A percentile compares a stretch with the other conserved stretches of the same genome.
Conservation (phyloP, 2,888 invertebrate species). For the Luffia ferchaultella region DNA sequence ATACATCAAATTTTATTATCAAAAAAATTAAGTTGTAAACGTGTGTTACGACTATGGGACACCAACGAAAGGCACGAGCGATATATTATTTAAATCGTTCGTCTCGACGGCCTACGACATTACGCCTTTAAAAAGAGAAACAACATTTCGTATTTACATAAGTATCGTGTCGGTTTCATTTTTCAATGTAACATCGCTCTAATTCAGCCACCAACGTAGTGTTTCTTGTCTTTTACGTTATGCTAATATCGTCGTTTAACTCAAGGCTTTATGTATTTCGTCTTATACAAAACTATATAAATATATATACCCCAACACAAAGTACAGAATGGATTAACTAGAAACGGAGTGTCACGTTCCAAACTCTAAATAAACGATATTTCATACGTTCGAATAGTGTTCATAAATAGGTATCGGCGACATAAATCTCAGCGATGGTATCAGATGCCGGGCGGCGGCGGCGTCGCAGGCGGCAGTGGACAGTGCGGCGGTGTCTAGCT, state of each 20-base stretch:
- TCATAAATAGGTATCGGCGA: conserved; percentile 3
- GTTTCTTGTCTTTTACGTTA: too few species aligned
- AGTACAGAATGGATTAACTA: too few species aligned
- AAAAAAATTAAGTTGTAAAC: neutral
- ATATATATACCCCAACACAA: too few species aligned
- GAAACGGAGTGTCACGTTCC: too few species aligned
- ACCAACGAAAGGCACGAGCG: neutral
- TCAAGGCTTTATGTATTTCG: too few species aligned
- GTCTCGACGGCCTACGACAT: neutral
- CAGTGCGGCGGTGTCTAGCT: conserved; percentile 5
- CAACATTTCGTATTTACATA: neutral
- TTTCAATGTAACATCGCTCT: neutral
- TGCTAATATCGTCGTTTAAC: too few species aligned
- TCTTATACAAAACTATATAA: too few species aligned
- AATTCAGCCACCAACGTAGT: neutral
- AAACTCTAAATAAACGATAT: too few species aligned
- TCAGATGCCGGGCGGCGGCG: conserved; percentile 2
- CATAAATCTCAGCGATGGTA: conserved; percentile 6
- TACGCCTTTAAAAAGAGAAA: neutral
- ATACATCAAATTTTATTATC: neutral
- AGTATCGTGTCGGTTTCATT: neutral
- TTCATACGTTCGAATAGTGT: neutral
- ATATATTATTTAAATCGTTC: neutral
- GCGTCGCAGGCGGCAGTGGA: conserved; percentile 1
- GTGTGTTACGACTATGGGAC: neutral